Evolutionary conservation across 2,113 vertebrate genomes (phyloP).

Genomic region (Circaetus gallicus): DNA sequence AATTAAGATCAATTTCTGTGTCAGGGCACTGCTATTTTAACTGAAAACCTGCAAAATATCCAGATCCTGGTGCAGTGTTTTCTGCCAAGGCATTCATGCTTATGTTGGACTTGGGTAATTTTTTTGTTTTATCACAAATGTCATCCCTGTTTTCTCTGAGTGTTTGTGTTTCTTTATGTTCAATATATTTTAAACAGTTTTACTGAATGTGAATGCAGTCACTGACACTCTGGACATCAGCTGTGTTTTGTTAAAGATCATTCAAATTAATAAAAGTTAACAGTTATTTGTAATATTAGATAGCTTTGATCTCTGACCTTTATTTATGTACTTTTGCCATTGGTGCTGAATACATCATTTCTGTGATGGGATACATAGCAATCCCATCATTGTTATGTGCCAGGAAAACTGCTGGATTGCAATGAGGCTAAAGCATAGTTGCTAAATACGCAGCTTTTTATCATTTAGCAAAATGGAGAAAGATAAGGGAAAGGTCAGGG

Average conservation of each 20-base stretch:
- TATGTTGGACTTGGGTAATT: background rate
- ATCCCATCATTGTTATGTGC: background rate
- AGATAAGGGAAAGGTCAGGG: background rate
- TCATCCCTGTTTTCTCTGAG: background rate
- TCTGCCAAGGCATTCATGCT: background rate
- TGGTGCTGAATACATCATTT: background rate
- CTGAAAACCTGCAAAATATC: background rate
- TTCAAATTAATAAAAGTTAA: background rate
- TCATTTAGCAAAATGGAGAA: background rate
- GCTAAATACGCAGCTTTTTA: background rate
- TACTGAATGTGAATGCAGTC: background rate
- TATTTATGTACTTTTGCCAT: background rate
- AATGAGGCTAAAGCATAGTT: background rate
- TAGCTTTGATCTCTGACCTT: background rate
- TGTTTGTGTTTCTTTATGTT: background rate
- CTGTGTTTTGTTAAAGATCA: background rate
- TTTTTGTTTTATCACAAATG: background rate
- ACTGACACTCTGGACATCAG: background rate
- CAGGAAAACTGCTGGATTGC: background rate
- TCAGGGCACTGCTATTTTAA: background rate
- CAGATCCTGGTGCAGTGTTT: background rate
- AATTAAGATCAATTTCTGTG: background rate
- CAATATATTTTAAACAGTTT: background rate
- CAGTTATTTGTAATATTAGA: background rate
- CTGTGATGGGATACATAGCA: background rate